Percentiles rank a stretch among this genome's conserved stretches.
Evolutionary conservation across 2,113 vertebrate species (phyloP).

Genomic region (Oryzias woworae): DNA sequence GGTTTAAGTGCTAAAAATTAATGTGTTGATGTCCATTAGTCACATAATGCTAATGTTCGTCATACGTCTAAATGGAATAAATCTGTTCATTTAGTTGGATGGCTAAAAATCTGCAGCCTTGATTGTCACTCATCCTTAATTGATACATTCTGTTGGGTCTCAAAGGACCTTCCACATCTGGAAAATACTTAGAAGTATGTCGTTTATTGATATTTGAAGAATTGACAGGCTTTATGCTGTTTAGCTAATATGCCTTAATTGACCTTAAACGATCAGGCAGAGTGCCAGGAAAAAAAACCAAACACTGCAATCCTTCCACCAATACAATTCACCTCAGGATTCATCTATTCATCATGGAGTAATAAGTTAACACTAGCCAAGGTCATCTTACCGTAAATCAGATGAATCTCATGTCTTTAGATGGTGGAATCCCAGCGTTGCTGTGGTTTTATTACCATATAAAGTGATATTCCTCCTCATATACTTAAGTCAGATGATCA

Average conservation of each 20-base stretch:
- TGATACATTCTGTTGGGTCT: background rate
- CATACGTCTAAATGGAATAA: background rate
- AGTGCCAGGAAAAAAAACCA: slow-evolving; percentile 15
- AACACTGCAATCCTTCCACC: slow-evolving; percentile 3
- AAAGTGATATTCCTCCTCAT: slow-evolving; percentile 42
- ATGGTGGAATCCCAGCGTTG: slow-evolving; percentile 14
- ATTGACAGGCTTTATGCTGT: slow-evolving; percentile 16
- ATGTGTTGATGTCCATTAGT: background rate
- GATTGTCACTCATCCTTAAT: background rate
- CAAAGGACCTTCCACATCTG: background rate
- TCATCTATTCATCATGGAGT: slow-evolving; percentile 28
- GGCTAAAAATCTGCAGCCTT: background rate
- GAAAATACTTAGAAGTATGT: background rate
- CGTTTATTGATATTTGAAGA: slow-evolving; percentile 16
- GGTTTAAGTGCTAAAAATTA: background rate
- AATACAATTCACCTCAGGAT: slow-evolving; percentile 12
- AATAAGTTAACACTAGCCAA: slow-evolving; percentile 42
- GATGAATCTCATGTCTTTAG: slow-evolving; percentile 22
- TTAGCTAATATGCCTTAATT: slow-evolving; percentile 35
- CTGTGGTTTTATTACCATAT: slow-evolving; percentile 29
- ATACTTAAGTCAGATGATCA: slow-evolving; percentile 36
- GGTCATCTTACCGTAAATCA: slow-evolving; percentile 35
- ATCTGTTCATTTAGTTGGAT: background rate
- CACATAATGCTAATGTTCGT: background rate
- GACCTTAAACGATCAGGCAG: slow-evolving; percentile 38